Percentiles rank a stretch among this genome's conserved stretches.
Conservation (phyloP, 2,113 vertebrate species). For the Carassius auratus region DNA sequence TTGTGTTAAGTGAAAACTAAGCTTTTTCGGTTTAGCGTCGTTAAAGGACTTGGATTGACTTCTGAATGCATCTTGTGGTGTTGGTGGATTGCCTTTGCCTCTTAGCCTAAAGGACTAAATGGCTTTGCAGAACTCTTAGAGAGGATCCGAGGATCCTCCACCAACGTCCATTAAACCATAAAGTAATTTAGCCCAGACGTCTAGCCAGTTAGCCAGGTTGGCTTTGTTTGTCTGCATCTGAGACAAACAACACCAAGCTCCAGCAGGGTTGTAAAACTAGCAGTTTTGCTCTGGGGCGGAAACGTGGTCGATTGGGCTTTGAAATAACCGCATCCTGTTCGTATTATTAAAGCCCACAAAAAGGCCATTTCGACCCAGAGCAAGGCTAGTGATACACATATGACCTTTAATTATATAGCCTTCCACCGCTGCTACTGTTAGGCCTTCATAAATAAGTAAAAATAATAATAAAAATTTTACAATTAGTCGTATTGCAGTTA, state of each 20-base stretch:
- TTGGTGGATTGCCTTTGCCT: background rate
- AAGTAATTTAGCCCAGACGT: conserved; percentile 99
- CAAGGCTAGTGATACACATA: conserved; percentile 72
- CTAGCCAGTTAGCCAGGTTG: conserved; percentile 93
- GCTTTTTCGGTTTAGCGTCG: background rate
- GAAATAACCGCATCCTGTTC: conserved; percentile 85
- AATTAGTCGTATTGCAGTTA: background rate
- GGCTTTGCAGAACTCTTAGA: conserved; percentile 75
- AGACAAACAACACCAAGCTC: conserved; percentile 86
- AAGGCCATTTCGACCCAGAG: conserved; percentile 75
- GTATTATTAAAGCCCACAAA: conserved; percentile 83
- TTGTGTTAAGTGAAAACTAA: conserved; percentile 8
- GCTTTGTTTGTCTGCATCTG: conserved; percentile 95
- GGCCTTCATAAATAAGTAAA: background rate
- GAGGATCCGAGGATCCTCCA: conserved; percentile 74
- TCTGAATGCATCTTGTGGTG: conserved; percentile 1
- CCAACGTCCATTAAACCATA: conserved; percentile 92
- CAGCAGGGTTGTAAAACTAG: conserved; percentile 90
- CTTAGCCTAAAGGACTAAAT: conserved; percentile 26
- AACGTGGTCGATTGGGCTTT: conserved; percentile 82
- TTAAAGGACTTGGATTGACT: background rate
- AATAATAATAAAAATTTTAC: background rate
- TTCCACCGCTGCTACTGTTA: background rate
- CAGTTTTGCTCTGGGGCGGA: conserved; percentile 84
- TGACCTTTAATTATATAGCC: conserved; percentile 51